These are phyloP conservation scores for Pheosia tremula DNA, from an alignment of 2,888 invertebrate genomes.

Conservation along the genomic window DNA sequence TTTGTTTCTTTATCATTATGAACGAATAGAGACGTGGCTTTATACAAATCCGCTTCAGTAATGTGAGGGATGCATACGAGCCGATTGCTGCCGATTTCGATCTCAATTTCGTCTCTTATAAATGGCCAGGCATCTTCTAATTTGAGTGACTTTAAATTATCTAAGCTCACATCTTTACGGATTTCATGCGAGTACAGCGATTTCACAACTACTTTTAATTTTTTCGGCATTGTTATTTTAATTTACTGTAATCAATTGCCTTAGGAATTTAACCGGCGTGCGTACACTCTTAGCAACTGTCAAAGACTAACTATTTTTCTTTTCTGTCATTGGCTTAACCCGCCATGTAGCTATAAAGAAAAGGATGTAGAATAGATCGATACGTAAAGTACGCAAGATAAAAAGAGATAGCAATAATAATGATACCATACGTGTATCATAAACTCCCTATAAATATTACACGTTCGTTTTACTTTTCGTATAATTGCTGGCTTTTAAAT, in stretches of 20 bases:
- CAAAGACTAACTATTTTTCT: conserved; percentile 45
- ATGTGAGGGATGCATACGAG: conserved; percentile 81
- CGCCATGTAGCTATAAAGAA: conserved; percentile 18
- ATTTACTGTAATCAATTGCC: conserved; percentile 8
- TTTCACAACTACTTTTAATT: conserved; percentile 79
- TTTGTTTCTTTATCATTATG: conserved; percentile 76
- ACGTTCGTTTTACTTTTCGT: no score
- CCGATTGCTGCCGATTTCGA: conserved; percentile 79
- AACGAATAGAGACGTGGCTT: conserved; percentile 77
- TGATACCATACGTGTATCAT: conserved; percentile 23
- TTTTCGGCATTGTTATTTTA: conserved; percentile 74
- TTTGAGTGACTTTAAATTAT: conserved; percentile 72
- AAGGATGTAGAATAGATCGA: conserved; percentile 34
- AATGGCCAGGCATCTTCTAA: conserved; percentile 82
- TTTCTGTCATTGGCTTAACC: neutral
- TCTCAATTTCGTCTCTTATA: conserved; percentile 81
- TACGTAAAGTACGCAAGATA: conserved; percentile 17
- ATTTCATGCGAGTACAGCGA: conserved; percentile 80
- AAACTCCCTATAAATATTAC: conserved; percentile 14
- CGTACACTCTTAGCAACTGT: conserved; percentile 33
- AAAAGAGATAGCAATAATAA: conserved; percentile 30
- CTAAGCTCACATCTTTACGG: conserved; percentile 79
- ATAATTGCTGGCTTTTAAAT: no score
- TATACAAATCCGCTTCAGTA: conserved; percentile 79
- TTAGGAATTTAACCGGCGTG: conserved; percentile 20